Conservation (phyloP, 2,888 invertebrate genomes). For the Proisotoma minuta region DNA sequence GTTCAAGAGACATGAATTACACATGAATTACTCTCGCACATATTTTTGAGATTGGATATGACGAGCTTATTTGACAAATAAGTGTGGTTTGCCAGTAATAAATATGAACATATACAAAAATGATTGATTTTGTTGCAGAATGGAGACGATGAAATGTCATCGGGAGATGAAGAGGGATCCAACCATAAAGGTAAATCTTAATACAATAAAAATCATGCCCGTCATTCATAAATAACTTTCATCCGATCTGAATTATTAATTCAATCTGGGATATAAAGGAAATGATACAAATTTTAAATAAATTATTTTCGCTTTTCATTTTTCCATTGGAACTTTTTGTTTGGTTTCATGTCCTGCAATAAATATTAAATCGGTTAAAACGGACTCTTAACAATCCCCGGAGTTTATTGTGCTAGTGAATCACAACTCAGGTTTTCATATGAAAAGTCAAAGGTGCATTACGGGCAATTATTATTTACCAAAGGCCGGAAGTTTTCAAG, state of each 20-base stretch:
- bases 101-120: background rate
- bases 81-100: background rate
- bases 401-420: background rate
- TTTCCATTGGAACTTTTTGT: too few relatives aligned
- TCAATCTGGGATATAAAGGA: too few relatives aligned
- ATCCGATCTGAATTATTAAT: too few relatives aligned
- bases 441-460: conserved; percentile 6
- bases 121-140: conserved; percentile 30
- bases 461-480: background rate
- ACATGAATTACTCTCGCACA: background rate
- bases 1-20: too few relatives aligned
- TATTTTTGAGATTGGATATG: background rate
- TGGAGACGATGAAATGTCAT: conserved; percentile 42
- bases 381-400: background rate
- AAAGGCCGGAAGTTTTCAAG: conserved; percentile 20
- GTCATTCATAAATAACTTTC: background rate
- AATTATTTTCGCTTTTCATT: background rate
- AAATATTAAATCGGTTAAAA: too few relatives aligned
- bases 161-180: conserved; percentile 38
- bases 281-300: background rate
- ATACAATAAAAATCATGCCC: background rate
- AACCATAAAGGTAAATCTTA: conserved; percentile 34
- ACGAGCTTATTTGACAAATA: background rate
- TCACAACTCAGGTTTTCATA: background rate
- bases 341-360: background rate